These are phyloP conservation scores for Taeniopygia guttata DNA, from an alignment of 2,797 vertebrate genomes.

Conservation along the genomic window DNA sequence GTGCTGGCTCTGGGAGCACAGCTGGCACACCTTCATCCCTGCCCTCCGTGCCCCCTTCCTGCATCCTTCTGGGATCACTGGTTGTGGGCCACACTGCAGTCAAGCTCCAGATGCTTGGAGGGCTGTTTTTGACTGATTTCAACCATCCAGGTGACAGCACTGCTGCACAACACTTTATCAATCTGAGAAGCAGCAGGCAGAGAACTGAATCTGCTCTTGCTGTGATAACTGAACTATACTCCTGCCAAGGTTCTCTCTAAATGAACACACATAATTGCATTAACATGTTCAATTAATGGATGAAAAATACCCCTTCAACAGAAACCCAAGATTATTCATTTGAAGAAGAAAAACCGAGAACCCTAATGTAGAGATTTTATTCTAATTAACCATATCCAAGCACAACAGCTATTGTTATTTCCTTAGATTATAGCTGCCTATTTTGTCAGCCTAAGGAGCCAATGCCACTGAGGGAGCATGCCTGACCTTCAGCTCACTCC, in stretches of 20 bases:
- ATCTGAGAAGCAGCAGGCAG: fast-evolving
- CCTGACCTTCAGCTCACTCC: background rate
- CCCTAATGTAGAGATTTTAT: background rate
- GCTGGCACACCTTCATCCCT: background rate
- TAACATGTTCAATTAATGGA: background rate
- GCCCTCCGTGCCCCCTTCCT: background rate
- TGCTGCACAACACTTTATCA: background rate
- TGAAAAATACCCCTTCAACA: background rate
- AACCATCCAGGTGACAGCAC: background rate
- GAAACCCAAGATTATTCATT: background rate
- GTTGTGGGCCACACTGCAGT: background rate
- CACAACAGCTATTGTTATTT: background rate
- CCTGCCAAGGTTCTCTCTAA: background rate
- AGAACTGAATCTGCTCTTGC: background rate
- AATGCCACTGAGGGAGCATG: background rate
- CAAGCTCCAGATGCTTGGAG: background rate
- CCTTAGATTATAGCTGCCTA: background rate
- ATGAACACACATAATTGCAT: background rate
- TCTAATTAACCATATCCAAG: background rate
- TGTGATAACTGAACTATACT: background rate
- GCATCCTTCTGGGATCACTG: fast-evolving
- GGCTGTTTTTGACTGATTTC: background rate
- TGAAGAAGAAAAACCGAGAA: background rate
- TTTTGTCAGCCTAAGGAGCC: background rate
- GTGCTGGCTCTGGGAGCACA: background rate